A percentile compares a stretch with the other conserved stretches of the same genome.
Conservation (phyloP, 2,113 vertebrate species). For the human (Homo sapiens) region GRCh38 chr12:129517501-129518000, state of each 20-base stretch:
- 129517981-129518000: neutral
- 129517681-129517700: conserved; percentile 65
- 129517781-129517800: neutral
- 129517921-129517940: neutral
- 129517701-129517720: conserved; percentile 36
- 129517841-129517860: neutral
- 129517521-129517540: accelerated
- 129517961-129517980: accelerated
- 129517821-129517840: neutral
- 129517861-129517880: neutral
- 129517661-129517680: conserved; percentile 42
- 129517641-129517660: conserved; percentile 1
- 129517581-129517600: neutral
- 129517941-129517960: neutral
- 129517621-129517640: neutral
- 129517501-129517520: accelerated
- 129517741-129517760: conserved; percentile 51
- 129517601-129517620: neutral
- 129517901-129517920: neutral
- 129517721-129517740: conserved; percentile 36
- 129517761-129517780: conserved; percentile 35
- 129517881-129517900: neutral
- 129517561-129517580: neutral
- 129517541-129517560: neutral
- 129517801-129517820: neutral